Percentiles rank a stretch among this genome's conserved stretches.
phyloP scores from a whole-genome alignment of 2,888 invertebrate genomes.

The Clistopyga incitator region DNA sequence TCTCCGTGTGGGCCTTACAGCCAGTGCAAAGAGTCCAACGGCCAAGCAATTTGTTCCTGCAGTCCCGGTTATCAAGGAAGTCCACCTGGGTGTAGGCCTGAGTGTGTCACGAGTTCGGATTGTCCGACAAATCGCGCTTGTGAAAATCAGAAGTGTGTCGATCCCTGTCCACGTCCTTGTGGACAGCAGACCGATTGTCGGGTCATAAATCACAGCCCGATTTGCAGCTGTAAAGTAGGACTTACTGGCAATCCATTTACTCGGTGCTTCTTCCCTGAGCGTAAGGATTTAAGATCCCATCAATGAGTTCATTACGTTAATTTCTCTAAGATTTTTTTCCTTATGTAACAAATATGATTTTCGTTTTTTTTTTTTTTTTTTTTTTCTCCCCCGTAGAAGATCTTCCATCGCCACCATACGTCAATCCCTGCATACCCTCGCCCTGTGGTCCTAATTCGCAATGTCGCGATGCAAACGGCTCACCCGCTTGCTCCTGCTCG shows the following conservation, averaged over 20 bases:
- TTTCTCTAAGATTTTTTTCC: background rate
- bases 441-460: constrained; percentile 93
- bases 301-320: background rate
- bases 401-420: background rate
- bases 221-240: constrained; percentile 11
- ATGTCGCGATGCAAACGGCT: constrained; percentile 89
- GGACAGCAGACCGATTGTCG: constrained; percentile 2
- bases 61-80: constrained; percentile 89
- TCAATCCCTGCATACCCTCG: constrained; percentile 88
- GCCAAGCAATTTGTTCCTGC: constrained; percentile 90
- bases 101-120: constrained; percentile 87
- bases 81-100: constrained; percentile 89
- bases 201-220: constrained; percentile 8
- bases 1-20: constrained; percentile 88
- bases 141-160: constrained; percentile 80
- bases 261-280: constrained; percentile 1
- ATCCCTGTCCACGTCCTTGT: constrained; percentile 20
- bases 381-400: background rate
- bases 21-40: constrained; percentile 81
- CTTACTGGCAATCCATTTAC: constrained; percentile 29
- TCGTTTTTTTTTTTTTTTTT: constrained; percentile 18
- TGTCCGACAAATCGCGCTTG: constrained; percentile 86
- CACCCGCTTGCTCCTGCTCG: constrained; percentile 87
- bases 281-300: background rate
- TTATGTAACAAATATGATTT: background rate